Evolutionary conservation across 2,113 vertebrate genomes (phyloP).

Genomic region (Oreochromis tanganicae): DNA sequence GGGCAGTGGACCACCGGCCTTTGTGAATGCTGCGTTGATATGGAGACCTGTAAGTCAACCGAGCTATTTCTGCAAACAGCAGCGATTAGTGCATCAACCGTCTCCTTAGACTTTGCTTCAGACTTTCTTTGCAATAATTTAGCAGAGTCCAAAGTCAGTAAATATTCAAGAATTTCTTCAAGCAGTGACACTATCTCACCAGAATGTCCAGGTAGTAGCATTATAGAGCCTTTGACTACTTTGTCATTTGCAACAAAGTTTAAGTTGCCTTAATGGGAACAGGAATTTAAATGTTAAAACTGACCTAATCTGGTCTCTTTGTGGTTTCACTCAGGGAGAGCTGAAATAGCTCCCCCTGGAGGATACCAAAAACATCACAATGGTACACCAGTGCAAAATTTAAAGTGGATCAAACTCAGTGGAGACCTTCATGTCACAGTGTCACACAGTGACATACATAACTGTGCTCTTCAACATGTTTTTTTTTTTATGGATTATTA

Average conservation of each 20-base stretch:
- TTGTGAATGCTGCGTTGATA: background rate
- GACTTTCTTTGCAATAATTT: background rate
- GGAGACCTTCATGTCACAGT: background rate
- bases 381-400: background rate
- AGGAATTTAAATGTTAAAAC: background rate
- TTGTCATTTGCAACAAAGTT: background rate
- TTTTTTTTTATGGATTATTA: background rate
- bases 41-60: background rate
- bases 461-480: background rate
- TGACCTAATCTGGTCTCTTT: background rate
- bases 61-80: background rate
- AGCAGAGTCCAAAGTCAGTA: background rate
- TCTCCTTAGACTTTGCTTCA: background rate
- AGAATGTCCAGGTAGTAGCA: background rate
- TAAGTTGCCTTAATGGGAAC: background rate
- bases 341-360: background rate
- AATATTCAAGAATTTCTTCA: background rate
- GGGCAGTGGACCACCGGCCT: background rate
- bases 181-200: background rate
- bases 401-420: background rate
- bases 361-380: background rate
- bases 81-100: background rate
- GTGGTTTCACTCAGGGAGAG: background rate
- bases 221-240: too few relatives aligned
- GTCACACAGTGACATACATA: background rate